Conservation (phyloP, 2,113 vertebrate genomes). For the Globicephala melas region DNA sequence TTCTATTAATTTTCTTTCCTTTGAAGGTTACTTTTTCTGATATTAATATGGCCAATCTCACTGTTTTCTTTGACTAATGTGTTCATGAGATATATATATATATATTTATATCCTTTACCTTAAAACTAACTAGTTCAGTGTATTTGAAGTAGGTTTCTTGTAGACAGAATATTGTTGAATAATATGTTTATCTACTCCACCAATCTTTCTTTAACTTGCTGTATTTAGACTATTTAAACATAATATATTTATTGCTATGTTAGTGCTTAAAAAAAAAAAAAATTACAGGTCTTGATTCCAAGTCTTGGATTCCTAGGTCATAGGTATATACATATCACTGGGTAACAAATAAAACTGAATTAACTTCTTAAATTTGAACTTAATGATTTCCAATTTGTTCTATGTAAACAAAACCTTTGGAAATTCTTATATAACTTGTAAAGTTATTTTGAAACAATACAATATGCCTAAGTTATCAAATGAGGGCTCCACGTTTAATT, state of each 20-base stretch:
- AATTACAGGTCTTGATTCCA: background rate
- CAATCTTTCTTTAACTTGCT: background rate
- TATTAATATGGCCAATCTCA: background rate
- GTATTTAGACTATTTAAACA: background rate
- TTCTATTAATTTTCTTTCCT: background rate
- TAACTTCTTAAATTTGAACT: constrained; percentile 28
- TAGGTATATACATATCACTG: background rate
- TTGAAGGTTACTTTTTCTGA: background rate
- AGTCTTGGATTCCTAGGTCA: background rate
- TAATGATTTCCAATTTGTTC: background rate
- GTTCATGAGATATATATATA: background rate
- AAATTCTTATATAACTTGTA: background rate
- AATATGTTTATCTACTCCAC: background rate
- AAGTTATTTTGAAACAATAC: constrained; percentile 16
- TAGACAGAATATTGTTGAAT: background rate
- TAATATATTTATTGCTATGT: background rate
- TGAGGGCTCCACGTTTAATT: background rate
- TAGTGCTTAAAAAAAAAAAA: background rate
- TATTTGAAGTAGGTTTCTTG: background rate
- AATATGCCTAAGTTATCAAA: background rate
- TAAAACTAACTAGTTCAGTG: background rate
- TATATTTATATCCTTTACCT: background rate
- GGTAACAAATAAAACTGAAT: background rate
- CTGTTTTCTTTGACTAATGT: background rate
- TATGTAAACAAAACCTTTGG: background rate